Conservation (phyloP, 1,140 invertebrate species). For the Neomicropteryx cornuta region DNA sequence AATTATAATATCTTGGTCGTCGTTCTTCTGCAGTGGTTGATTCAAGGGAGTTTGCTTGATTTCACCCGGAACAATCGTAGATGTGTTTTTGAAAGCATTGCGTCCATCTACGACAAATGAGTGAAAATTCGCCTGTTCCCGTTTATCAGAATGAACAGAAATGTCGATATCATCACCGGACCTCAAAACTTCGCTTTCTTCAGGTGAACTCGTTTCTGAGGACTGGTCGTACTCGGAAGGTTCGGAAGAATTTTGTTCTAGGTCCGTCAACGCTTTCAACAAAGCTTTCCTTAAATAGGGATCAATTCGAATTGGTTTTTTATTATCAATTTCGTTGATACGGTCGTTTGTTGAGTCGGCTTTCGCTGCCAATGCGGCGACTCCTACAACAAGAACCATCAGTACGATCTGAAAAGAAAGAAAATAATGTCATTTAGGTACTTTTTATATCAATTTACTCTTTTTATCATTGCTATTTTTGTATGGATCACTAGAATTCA, state of each 20-base stretch:
- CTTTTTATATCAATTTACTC: too few species aligned
- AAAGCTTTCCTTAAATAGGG: constrained; percentile 56
- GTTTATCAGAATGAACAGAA: constrained; percentile 9
- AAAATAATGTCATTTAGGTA: constrained; percentile 8
- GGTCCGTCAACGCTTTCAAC: constrained; percentile 54
- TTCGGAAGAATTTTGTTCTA: constrained; percentile 42
- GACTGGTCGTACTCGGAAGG: constrained; percentile 20
- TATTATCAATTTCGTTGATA: constrained; percentile 31
- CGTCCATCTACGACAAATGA: constrained; percentile 37
- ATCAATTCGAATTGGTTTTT: constrained; percentile 49
- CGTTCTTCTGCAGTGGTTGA: constrained; percentile 31
- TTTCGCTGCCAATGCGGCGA: constrained; percentile 20
- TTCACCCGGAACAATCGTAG: constrained; percentile 13
- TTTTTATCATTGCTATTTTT: too few species aligned
- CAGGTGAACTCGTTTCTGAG: constrained; percentile 18
- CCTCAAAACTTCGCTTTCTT: constrained; percentile 20
- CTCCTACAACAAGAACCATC: constrained; percentile 17
- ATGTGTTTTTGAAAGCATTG: constrained; percentile 26
- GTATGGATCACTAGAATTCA: too few species aligned
- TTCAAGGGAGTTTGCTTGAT: neutral
- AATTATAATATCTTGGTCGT: constrained; percentile 29
- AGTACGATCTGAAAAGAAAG: constrained; percentile 22
- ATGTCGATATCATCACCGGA: constrained; percentile 19
- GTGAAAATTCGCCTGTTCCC: constrained; percentile 27
- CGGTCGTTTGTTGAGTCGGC: constrained; percentile 29